phyloP scores from a whole-genome alignment of 1,140 invertebrate species.

The Cyphomyrmex costatus region DNA sequence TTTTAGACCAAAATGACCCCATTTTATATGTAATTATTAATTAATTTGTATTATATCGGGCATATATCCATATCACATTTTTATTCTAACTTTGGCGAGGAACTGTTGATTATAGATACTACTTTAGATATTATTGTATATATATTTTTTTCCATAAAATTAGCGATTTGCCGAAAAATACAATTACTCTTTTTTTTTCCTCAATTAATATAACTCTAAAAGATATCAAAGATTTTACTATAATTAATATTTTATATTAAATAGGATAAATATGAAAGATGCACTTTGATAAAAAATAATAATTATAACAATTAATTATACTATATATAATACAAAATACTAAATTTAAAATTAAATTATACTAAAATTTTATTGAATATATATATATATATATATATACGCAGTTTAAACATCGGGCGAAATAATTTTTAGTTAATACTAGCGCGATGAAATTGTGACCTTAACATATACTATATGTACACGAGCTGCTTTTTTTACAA shows the following conservation, averaged over 20 bases:
- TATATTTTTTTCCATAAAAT: too few species aligned
- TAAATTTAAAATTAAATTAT: conserved; percentile 8
- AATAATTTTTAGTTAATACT: too few species aligned
- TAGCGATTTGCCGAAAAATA: too few species aligned
- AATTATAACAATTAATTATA: not conserved
- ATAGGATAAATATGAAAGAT: not conserved
- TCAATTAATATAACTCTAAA: not conserved
- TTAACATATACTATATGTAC: conserved; percentile 4
- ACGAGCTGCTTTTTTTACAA: conserved; percentile 21
- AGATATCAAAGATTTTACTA: not conserved
- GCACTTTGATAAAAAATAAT: conserved; percentile 8
- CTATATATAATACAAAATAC: not conserved
- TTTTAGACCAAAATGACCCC: too few species aligned
- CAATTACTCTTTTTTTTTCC: not conserved
- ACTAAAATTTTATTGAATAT: not conserved
- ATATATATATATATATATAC: too few species aligned
- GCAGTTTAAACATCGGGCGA: not conserved
- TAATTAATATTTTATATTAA: conserved; percentile 6
- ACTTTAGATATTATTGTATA: too few species aligned
- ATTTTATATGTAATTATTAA: too few species aligned
- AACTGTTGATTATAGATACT: too few species aligned
- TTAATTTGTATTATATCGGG: too few species aligned
- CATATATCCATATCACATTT: too few species aligned
- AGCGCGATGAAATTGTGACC: not conserved
- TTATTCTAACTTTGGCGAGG: too few species aligned